These are phyloP conservation scores for Pipra filicauda DNA, from an alignment of 2,113 vertebrate genomes.

Conservation along the genomic window DNA sequence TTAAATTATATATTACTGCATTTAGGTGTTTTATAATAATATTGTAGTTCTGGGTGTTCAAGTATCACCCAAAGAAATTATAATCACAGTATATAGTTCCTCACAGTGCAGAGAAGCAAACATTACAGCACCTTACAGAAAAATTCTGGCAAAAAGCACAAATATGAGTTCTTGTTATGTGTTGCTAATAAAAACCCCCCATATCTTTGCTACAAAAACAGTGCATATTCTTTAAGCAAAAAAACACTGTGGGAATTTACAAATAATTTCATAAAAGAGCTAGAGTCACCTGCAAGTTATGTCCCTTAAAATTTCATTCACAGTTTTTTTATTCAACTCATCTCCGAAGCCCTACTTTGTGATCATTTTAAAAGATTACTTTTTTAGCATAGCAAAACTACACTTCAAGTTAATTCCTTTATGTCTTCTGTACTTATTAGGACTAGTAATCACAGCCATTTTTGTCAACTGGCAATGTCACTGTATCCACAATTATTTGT, in stretches of 20 bases:
- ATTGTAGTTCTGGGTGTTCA: not conserved
- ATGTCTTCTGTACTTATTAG: not conserved
- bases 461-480: not conserved
- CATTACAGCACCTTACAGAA: not conserved
- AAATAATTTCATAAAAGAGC: not conserved
- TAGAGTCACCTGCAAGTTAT: not conserved
- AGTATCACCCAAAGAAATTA: not conserved
- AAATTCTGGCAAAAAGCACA: not conserved
- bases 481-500: not conserved
- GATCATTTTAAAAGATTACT: not conserved
- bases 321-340: not conserved
- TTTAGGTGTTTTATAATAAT: not conserved
- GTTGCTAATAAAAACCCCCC: not conserved
- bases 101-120: not conserved
- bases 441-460: not conserved
- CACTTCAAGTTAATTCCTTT: not conserved
- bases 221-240: not conserved
- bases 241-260: not conserved
- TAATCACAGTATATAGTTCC: not conserved
- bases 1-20: not conserved
- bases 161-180: not conserved
- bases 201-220: not conserved
- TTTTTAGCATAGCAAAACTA: not conserved
- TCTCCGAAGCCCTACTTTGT: not conserved
- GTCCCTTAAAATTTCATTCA: not conserved